Conservation (phyloP, 2,113 vertebrate genomes). For the Sander vitreus region DNA sequence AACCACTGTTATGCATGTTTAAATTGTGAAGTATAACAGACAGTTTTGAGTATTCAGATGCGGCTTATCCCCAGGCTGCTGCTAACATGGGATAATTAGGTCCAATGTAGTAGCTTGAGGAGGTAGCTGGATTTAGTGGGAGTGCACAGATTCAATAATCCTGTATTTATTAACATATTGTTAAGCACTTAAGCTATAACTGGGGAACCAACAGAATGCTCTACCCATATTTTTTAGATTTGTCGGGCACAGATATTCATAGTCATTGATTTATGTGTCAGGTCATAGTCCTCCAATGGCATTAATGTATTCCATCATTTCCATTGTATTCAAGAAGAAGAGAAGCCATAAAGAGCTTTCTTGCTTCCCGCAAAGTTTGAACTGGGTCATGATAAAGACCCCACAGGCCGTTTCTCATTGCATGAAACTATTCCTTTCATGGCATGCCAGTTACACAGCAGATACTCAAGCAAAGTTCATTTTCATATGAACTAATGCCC, state of each 20-base stretch:
- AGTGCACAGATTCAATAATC: slow-evolving; percentile 73
- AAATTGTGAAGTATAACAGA: slow-evolving; percentile 61
- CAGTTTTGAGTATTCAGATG: slow-evolving; percentile 67
- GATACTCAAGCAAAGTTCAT: slow-evolving; percentile 50
- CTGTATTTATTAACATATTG: slow-evolving; percentile 65
- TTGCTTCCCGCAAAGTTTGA: slow-evolving; percentile 73
- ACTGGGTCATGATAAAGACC: slow-evolving; percentile 69
- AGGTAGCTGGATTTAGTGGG: slow-evolving; percentile 69
- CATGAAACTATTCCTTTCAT: slow-evolving; percentile 66
- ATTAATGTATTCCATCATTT: slow-evolving; percentile 79
- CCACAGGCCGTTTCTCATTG: slow-evolving; percentile 62
- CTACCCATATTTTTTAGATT: slow-evolving; percentile 64
- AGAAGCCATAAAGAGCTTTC: slow-evolving; percentile 57
- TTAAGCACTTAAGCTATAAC: slow-evolving; percentile 70
- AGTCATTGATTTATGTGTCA: slow-evolving; percentile 77
- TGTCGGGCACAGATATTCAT: slow-evolving; percentile 69
- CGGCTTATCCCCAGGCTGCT: slow-evolving; percentile 64
- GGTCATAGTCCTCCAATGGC: slow-evolving; percentile 72
- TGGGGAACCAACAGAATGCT: slow-evolving; percentile 70
- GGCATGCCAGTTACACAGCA: slow-evolving; percentile 63
- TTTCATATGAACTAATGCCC: slow-evolving; percentile 47
- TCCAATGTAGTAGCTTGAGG: slow-evolving; percentile 64
- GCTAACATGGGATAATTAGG: slow-evolving; percentile 77
- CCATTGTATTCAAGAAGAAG: slow-evolving; percentile 54
- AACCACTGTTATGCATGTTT: slow-evolving; percentile 45